Evolutionary conservation across 2,113 vertebrate species (phyloP), one percentile per base, ranked within the genome.

Genomic region (Rhagologus leucostigma): DNA sequence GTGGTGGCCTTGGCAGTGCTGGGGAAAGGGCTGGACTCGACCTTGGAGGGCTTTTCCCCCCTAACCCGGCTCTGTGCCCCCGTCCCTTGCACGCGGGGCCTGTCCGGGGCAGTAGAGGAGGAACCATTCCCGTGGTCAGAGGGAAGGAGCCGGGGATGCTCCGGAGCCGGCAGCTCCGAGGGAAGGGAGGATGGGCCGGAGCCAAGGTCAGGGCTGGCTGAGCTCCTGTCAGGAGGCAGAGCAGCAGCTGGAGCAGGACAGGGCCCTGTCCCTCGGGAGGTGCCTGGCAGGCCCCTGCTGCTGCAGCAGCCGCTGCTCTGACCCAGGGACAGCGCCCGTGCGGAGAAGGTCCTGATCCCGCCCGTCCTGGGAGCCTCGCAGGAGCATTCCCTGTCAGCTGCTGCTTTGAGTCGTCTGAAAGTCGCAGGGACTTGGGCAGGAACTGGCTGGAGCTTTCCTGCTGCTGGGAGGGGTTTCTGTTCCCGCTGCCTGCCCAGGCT

Each of bases 51-150:
- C 4, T 78, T 30, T 53, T 47, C 13, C 64, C 35, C 17, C 14
- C 27, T 11, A 3, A 22, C 3, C 23, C 13, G 29, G 6, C 2
- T 13, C 11, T 4, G 8, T 50, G 37, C 17, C 10, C 27, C 27
- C n/a, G 11, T 2, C 39, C 42, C 42, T 8, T 13, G 35, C 59
- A 29, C 0, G 1, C 8, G 3, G 15, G 53, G 41, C 15, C 60
- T 78, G 57, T 39, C 18, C 14, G 1, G 1, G 13, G 6, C 42
- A 30, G 44, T 0, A 2, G 41, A 68, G 33, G 4, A 46, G 33
- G 16, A 68, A 6, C 26, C 22, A 8, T 18, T 19, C 33, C 49
- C 0, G 17, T 27, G 68, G 6, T 8, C 42, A 42, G 42, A 42
- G 42, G 47, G 22, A 47, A 35, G 52, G 44, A 42, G 37, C 37